Evolutionary conservation across 2,797 vertebrate species (phyloP).

Genomic region (Antrozous pallidus): DNA sequence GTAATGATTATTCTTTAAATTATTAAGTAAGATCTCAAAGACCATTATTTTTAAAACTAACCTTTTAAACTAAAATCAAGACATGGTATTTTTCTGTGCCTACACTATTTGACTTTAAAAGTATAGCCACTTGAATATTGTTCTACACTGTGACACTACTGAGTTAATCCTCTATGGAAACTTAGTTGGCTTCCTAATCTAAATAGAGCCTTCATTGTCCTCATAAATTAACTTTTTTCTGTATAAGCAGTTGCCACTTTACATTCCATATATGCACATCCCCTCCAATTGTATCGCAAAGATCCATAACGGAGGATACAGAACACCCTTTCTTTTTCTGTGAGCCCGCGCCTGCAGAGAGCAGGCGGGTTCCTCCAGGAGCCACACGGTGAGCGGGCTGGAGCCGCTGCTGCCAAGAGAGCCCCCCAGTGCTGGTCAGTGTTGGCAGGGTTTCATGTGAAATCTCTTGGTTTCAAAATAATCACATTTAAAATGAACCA

Average conservation of each 20-base stretch:
- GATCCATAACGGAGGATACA: background rate
- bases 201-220: background rate
- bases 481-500: background rate
- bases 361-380: background rate
- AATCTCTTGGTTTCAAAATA: background rate
- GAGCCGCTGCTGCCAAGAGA: background rate
- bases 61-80: slow-evolving; percentile 14
- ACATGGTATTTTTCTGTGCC: background rate
- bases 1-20: background rate
- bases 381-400: too few species aligned
- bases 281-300: background rate
- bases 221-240: background rate
- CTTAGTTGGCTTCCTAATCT: background rate
- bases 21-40: slow-evolving; percentile 9
- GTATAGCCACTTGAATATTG: background rate
- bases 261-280: background rate
- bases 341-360: background rate
- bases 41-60: background rate
- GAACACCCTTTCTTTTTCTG: background rate
- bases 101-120: background rate
- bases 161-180: background rate
- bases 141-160: background rate
- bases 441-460: background rate
- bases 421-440: background rate
- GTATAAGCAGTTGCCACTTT: slow-evolving; percentile 1